Conservation (phyloP, 2,888 invertebrate species). For the Melolontha melolontha region DNA sequence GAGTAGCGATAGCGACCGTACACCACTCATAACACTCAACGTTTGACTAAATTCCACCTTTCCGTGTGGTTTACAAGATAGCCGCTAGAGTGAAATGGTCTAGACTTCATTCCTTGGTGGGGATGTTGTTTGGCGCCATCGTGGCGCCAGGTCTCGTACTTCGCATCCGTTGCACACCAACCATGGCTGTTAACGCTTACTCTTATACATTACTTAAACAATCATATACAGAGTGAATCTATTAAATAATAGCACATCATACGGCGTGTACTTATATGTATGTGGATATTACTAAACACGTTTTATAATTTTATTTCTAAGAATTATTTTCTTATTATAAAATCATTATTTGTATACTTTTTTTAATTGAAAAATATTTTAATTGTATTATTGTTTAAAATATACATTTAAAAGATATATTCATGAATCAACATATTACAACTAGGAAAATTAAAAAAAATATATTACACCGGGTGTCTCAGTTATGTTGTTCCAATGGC, state of each 20-base stretch:
- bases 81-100: conserved; percentile 65
- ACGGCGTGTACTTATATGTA: too few relatives aligned
- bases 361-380: too few relatives aligned
- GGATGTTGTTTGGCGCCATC: conserved; percentile 62
- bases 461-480: too few relatives aligned
- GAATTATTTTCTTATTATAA: too few relatives aligned
- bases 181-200: conserved; percentile 26
- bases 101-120: conserved; percentile 51
- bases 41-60: conserved; percentile 46
- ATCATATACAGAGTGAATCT: conserved; percentile 12
- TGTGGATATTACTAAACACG: too few relatives aligned
- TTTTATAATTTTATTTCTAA: too few relatives aligned
- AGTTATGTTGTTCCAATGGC: too few relatives aligned
- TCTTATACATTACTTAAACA: conserved; percentile 34
- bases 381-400: too few relatives aligned
- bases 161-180: conserved; percentile 51
- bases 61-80: conserved; percentile 53
- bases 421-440: too few relatives aligned
- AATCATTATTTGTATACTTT: too few relatives aligned
- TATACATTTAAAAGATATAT: too few relatives aligned
- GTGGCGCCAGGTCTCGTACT: conserved; percentile 63
- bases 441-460: too few relatives aligned
- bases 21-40: conserved; percentile 35
- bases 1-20: conserved; percentile 27
- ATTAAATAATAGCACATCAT: background rate